Conservation (phyloP, 2,113 vertebrate genomes). For the Psittacula cyanocephala region DNA sequence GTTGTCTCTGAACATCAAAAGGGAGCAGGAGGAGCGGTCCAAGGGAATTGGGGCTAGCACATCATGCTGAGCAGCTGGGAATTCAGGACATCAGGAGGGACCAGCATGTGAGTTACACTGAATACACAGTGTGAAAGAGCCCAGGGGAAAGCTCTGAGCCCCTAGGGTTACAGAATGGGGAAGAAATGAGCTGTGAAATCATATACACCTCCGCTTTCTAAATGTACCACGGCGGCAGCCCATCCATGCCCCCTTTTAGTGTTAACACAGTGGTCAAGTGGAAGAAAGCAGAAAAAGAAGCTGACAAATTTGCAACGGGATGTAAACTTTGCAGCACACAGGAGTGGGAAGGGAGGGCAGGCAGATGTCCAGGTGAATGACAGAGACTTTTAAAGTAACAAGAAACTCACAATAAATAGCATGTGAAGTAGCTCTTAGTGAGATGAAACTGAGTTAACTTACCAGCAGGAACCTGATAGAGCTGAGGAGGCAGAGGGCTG, state of each 20-base stretch:
- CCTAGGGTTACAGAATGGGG: not conserved
- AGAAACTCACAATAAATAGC: not conserved
- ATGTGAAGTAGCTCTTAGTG: not conserved
- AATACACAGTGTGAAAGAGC: not conserved
- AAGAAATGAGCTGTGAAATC: not conserved
- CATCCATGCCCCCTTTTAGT: not conserved
- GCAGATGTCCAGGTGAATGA: not conserved
- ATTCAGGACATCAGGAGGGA: slow-evolving; percentile 16
- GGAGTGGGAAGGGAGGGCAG: not conserved
- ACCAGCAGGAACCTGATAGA: slow-evolving; percentile 84
- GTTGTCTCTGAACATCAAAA: slow-evolving; percentile 29
- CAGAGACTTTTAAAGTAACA: not conserved
- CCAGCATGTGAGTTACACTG: not conserved
- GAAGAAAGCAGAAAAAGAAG: slow-evolving; percentile 6
- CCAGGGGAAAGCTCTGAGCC: not conserved
- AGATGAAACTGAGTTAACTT: slow-evolving; percentile 2
- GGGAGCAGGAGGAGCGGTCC: not conserved
- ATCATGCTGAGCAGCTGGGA: slow-evolving; percentile 30
- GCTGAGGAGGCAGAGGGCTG: slow-evolving; percentile 79
- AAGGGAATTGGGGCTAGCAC: slow-evolving; percentile 6
- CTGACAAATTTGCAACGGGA: not conserved
- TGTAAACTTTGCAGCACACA: not conserved
- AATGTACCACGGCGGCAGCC: not conserved
- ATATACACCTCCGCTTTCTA: not conserved
- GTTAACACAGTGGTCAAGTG: not conserved